phyloP scores from a whole-genome alignment of 2,888 invertebrate genomes.

The Cantharis nigra region DNA sequence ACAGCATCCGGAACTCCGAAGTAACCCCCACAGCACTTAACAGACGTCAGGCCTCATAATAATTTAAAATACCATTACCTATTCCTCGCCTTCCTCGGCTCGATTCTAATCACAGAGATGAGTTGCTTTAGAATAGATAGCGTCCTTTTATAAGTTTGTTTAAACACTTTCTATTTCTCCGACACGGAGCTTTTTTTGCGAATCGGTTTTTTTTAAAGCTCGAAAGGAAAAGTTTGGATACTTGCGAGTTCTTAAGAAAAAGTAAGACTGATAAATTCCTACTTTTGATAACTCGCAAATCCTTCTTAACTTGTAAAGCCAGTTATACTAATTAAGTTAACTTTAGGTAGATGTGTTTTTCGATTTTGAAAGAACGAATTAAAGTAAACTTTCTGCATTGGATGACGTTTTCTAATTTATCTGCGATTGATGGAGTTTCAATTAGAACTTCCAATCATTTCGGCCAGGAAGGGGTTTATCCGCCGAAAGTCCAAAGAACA shows the following conservation, averaged over 20 bases:
- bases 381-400: slow-evolving; percentile 23
- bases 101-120: slow-evolving; percentile 40
- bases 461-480: slow-evolving; percentile 11
- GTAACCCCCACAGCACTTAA: slow-evolving; percentile 43
- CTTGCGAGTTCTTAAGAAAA: slow-evolving; percentile 15
- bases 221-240: slow-evolving; percentile 11
- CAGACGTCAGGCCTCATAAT: slow-evolving; percentile 47
- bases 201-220: slow-evolving; percentile 5
- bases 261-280: slow-evolving; percentile 11
- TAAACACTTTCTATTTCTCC: slow-evolving; percentile 27
- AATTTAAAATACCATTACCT: slow-evolving; percentile 48
- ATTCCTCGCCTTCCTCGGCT: slow-evolving; percentile 38
- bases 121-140: slow-evolving; percentile 33
- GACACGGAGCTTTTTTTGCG: slow-evolving; percentile 22
- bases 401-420: slow-evolving; percentile 18
- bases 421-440: slow-evolving; percentile 25
- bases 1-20: slow-evolving; percentile 40
- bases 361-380: slow-evolving; percentile 18
- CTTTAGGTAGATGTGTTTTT: slow-evolving; percentile 3
- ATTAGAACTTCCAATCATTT: slow-evolving; percentile 27
- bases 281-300: slow-evolving; percentile 6
- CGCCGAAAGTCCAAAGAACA: not conserved
- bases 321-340: slow-evolving; percentile 20
- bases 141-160: slow-evolving; percentile 26
- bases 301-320: slow-evolving; percentile 9